These are phyloP conservation scores for Cryptosula pallasiana DNA, from an alignment of 2,888 invertebrate species.

Conservation along the genomic window DNA sequence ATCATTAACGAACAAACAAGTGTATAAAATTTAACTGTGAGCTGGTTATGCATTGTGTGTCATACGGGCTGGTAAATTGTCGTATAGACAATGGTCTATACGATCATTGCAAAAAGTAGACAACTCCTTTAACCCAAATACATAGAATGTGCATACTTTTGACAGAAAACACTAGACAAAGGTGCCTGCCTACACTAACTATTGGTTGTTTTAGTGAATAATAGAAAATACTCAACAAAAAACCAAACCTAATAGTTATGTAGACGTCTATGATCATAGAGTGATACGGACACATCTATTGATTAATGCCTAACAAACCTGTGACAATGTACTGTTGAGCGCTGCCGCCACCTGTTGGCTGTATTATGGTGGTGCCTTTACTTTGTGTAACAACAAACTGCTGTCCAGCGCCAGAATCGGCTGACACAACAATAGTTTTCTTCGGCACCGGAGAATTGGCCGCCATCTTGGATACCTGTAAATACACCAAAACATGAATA, in stretches of 20 bases:
- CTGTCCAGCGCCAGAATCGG: conserved; percentile 45
- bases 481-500: no score
- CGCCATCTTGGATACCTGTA: conserved; percentile 1
- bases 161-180: no score
- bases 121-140: no score
- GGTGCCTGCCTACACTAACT: not conserved
- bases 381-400: conserved; percentile 46
- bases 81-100: no score
- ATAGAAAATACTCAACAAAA: not conserved
- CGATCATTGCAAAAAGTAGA: no score
- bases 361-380: conserved; percentile 27
- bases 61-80: no score
- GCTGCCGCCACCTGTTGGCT: conserved; percentile 18
- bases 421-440: conserved; percentile 28
- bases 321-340: conserved; percentile 24
- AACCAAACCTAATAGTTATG: not conserved
- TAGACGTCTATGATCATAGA: not conserved
- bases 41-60: no score
- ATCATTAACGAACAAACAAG: no score
- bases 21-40: no score
- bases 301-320: not conserved
- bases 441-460: conserved; percentile 5
- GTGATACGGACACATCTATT: no score
- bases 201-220: not conserved
- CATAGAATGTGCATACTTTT: no score